A percentile compares a stretch with the other conserved stretches of the same genome.
phyloP scores from a whole-genome alignment of 1,140 invertebrate genomes.

The Zaprionus gabonicus region DNA sequence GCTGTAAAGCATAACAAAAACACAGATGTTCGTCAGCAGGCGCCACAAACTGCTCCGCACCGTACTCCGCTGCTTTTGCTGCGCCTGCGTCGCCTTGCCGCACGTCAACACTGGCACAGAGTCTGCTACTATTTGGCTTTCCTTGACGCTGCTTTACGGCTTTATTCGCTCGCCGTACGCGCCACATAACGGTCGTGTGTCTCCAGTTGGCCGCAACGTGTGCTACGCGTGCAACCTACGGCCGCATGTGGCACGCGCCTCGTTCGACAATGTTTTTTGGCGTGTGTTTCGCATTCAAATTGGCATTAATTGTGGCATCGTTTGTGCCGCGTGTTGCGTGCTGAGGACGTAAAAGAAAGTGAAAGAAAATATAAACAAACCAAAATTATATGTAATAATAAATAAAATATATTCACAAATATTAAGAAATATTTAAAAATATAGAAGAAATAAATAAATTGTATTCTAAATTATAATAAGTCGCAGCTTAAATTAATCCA shows the following conservation, averaged over 20 bases:
- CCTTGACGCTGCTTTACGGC: slow-evolving; percentile 23
- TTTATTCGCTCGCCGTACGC: slow-evolving; percentile 68
- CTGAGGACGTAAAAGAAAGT: not conserved
- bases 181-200: slow-evolving; percentile 53
- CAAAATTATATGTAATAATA: not conserved
- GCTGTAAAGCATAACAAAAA: slow-evolving; percentile 66
- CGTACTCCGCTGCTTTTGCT: not conserved
- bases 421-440: not conserved
- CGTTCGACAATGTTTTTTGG: not conserved
- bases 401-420: not conserved
- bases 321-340: slow-evolving; percentile 8
- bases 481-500: not conserved
- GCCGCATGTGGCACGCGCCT: slow-evolving; percentile 46
- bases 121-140: slow-evolving; percentile 13
- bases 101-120: slow-evolving; percentile 59
- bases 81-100: slow-evolving; percentile 45
- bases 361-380: slow-evolving; percentile 6
- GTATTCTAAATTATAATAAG: not conserved
- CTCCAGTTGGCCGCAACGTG: slow-evolving; percentile 8
- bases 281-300: slow-evolving; percentile 10
- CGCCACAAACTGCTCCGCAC: slow-evolving; percentile 9
- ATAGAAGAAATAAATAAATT: not conserved
- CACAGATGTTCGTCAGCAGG: slow-evolving; percentile 69
- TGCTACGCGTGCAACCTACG: slow-evolving; percentile 44
- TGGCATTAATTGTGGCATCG: not conserved